phyloP scores from a whole-genome alignment of 2,888 invertebrate species.

The Lasioglossum zephyrum region DNA sequence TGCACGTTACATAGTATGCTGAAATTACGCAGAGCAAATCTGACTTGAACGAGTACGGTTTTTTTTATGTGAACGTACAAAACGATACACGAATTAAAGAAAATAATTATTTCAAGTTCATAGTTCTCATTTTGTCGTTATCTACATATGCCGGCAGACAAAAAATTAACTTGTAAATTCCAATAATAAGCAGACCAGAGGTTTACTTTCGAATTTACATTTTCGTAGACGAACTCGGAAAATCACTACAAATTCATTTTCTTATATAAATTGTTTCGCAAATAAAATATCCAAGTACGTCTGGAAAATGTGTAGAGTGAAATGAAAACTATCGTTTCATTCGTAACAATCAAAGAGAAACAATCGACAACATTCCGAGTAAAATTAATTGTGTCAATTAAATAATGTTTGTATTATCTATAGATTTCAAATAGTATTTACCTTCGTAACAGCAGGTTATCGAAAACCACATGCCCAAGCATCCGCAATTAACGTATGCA shows the following conservation, averaged over 20 bases:
- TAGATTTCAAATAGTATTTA: neutral
- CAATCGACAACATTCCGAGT: neutral
- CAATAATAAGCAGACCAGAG: neutral
- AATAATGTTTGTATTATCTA: neutral
- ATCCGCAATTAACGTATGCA: neutral
- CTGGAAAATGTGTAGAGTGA: neutral
- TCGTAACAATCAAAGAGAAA: neutral
- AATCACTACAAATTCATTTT: neutral
- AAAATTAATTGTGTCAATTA: neutral
- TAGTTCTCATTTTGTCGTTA: neutral
- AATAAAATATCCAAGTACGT: neutral
- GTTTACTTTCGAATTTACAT: neutral
- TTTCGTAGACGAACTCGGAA: neutral
- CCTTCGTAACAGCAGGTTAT: neutral
- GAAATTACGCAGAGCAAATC: neutral
- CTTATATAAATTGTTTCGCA: neutral
- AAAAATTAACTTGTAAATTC: neutral
- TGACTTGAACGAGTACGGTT: neutral
- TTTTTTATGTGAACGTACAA: neutral
- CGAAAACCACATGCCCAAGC: neutral
- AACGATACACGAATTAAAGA: neutral
- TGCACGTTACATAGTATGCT: neutral
- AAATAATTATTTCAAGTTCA: conserved; percentile 5
- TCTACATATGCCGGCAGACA: neutral
- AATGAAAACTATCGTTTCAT: neutral